Evolutionary conservation across 2,113 vertebrate genomes (phyloP), one percentile per base, ranked within the genome.

Genomic region (Pogona vitticeps): DNA sequence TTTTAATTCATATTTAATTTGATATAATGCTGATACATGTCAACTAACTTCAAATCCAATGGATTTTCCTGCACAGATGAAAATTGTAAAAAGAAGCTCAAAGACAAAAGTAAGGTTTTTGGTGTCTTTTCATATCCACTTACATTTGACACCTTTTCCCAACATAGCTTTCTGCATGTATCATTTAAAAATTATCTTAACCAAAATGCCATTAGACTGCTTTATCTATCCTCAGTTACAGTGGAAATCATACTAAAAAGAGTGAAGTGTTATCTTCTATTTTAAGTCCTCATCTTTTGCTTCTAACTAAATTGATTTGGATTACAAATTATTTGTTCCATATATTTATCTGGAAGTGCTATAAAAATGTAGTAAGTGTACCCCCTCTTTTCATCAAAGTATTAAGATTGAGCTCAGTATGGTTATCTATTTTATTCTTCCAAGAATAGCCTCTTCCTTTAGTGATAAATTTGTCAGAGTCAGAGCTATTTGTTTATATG

Each of bases 81-180:
- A 96, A 98, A 97, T 96, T 97, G 98, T 97, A 99, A 98, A 98
- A 98, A 98, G 98, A 99, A 98, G 97, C 97, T 99, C 93, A 99
- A 98, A 97, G 98, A 99, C 91, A 99, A 99, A 99, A 98, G 98
- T 99, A 99, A 99, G 98, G 94, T 94, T 95, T 94, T 91, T 90
- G 88, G 72, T 94, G 84, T 93, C 91, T 93, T 91, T 93, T 87
- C 91, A 89, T 88, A 61, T 88, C 86, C 90, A 85, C 93, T 94
- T 92, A 80, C 91, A 65, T 93, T 92, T 93, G 92, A 78, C 70
- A 92, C 91, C 26, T 89, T 73, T 91, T 94, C 93, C 91, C 86
- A 90, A 79, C 91, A 88, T 36, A 93, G 82, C 91, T 94, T 90
- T 95, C 92, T 98, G 98, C 98, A 98, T 98, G 98, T 95, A 86